Conservation (phyloP, 2,113 vertebrate genomes). For the Microcebus jonahi region DNA sequence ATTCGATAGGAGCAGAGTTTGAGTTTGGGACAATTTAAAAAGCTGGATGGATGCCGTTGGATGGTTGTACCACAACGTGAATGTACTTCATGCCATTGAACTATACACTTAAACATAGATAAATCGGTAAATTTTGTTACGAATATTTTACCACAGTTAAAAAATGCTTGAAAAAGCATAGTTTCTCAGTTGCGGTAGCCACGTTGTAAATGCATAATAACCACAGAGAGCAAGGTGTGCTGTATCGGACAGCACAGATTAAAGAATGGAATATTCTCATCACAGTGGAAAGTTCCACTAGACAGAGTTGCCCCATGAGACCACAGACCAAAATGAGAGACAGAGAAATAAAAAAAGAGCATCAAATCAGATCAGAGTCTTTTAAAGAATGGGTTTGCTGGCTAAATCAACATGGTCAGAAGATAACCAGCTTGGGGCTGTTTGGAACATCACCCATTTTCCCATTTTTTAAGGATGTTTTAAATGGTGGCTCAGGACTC, state of each 20-base stretch:
- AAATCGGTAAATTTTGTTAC: neutral
- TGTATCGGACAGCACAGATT: neutral
- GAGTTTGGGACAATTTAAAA: neutral
- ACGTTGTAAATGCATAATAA: neutral
- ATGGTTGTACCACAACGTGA: neutral
- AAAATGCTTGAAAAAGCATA: too few relatives aligned
- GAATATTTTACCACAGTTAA: neutral
- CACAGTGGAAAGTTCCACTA: neutral
- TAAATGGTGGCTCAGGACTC: too few relatives aligned
- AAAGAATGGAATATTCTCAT: neutral
- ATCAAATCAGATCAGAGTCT: neutral
- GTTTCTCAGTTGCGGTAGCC: too few relatives aligned
- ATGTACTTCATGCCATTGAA: neutral
- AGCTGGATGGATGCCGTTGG: neutral
- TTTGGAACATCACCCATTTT: neutral
- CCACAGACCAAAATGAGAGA: neutral
- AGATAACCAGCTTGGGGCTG: fast-evolving
- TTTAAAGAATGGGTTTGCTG: too few relatives aligned
- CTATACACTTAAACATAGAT: neutral
- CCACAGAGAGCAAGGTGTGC: too few relatives aligned
- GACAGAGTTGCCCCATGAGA: neutral
- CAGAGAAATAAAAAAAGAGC: neutral
- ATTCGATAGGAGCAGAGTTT: neutral
- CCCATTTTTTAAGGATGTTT: neutral
- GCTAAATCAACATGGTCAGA: neutral